phyloP scores from a whole-genome alignment of 2,888 invertebrate species.

The Xylota sylvarum region DNA sequence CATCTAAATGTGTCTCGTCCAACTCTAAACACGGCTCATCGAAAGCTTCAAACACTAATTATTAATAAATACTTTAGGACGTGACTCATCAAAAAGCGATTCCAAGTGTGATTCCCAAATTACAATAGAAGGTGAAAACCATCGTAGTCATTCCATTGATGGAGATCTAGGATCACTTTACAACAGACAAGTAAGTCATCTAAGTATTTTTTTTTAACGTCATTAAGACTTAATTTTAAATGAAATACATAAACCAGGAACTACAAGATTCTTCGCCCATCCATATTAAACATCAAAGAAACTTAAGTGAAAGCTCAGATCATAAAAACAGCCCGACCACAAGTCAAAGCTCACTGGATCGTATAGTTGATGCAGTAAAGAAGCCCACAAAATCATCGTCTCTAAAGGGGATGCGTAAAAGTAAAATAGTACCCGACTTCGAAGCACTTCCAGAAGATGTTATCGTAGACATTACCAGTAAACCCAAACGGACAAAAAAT shows the following conservation, averaged over 20 bases:
- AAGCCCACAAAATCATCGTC: conserved; percentile 64
- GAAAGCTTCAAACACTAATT: too few species aligned
- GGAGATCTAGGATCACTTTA: conserved; percentile 72
- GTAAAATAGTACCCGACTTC: conserved; percentile 81
- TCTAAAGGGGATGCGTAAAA: conserved; percentile 75
- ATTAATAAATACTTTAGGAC: conserved; percentile 78
- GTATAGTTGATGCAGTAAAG: conserved; percentile 67
- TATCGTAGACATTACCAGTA: conserved; percentile 81
- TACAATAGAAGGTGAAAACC: conserved; percentile 79
- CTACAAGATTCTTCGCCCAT: conserved; percentile 70
- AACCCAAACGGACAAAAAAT: conserved; percentile 80
- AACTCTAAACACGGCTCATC: not conserved
- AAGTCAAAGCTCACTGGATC: conserved; percentile 63
- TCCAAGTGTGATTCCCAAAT: conserved; percentile 79
- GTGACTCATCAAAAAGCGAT: conserved; percentile 84
- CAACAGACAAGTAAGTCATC: conserved; percentile 51
- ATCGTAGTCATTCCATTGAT: conserved; percentile 75
- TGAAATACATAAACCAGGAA: conserved; percentile 31
- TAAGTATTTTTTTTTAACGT: not conserved
- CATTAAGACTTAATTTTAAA: not conserved
- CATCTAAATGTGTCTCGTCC: too few species aligned
- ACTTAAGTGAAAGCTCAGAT: conserved; percentile 68
- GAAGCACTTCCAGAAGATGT: conserved; percentile 84
- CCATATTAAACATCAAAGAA: conserved; percentile 57
- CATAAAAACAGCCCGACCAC: conserved; percentile 65